Conservation (phyloP, 2,113 vertebrate species). For the Notarius quadriscutis region DNA sequence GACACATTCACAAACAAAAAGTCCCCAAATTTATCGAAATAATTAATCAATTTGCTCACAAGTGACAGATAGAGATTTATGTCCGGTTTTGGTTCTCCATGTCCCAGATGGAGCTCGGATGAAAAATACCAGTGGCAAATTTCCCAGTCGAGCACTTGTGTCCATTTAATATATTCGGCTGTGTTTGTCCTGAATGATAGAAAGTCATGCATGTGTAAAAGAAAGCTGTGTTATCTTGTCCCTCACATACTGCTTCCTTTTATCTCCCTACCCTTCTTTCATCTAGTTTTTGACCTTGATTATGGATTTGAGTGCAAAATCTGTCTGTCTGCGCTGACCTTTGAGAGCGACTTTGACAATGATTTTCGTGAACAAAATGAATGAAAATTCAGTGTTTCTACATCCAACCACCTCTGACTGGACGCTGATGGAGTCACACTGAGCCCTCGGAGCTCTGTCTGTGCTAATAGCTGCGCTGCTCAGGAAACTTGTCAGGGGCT, state of each 20-base stretch:
- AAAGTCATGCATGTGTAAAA: not conserved
- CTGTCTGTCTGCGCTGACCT: not conserved
- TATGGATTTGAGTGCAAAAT: not conserved
- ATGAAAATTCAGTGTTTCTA: constrained; percentile 7
- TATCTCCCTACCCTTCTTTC: not conserved
- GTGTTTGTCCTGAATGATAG: not conserved
- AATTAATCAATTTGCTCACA: too few relatives aligned
- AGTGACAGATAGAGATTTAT: too few relatives aligned
- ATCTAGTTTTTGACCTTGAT: constrained; percentile 3
- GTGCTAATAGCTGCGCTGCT: constrained; percentile 54
- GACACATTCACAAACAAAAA: too few relatives aligned
- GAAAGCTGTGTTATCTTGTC: not conserved
- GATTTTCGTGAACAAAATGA: not conserved
- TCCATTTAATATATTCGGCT: not conserved
- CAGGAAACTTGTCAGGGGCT: constrained; percentile 60
- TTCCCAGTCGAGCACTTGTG: too few relatives aligned
- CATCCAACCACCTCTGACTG: not conserved
- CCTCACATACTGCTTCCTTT: not conserved
- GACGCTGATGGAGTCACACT: constrained; percentile 12
- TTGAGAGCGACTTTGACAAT: not conserved
- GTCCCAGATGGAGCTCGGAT: too few relatives aligned
- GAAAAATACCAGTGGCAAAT: too few relatives aligned
- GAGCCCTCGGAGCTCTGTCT: constrained; percentile 18
- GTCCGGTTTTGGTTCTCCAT: too few relatives aligned
- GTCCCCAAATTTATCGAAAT: too few relatives aligned